Conservation (phyloP, 1,140 invertebrate species). For the Halesus radiatus region DNA sequence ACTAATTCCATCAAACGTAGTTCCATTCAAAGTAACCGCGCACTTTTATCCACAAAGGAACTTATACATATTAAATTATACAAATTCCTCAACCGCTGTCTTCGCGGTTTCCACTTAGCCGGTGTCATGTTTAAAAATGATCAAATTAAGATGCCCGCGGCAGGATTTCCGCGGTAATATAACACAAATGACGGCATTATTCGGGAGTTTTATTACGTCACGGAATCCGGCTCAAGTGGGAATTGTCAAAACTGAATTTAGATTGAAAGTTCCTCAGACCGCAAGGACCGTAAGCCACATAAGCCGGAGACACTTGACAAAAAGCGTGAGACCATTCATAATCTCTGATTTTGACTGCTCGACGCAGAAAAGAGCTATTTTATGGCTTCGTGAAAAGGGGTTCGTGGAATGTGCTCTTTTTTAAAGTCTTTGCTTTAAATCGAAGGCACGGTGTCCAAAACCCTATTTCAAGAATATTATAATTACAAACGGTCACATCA, state of each 20-base stretch:
- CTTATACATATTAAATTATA: too few relatives aligned
- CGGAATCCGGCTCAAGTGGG: slow-evolving; percentile 28
- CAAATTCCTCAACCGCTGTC: too few relatives aligned
- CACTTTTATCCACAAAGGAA: too few relatives aligned
- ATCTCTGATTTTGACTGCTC: not conserved
- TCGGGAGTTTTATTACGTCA: slow-evolving; percentile 38
- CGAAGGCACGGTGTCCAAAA: not conserved
- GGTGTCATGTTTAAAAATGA: slow-evolving; percentile 26
- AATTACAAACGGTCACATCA: too few relatives aligned
- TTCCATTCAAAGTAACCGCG: too few relatives aligned
- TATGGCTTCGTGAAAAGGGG: too few relatives aligned
- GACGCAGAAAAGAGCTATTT: not conserved
- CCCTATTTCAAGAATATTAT: slow-evolving; percentile 2
- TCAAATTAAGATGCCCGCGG: slow-evolving; percentile 23
- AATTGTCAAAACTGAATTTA: slow-evolving; percentile 44
- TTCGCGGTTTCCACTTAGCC: slow-evolving; percentile 11
- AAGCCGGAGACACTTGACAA: slow-evolving; percentile 1
- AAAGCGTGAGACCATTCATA: not conserved
- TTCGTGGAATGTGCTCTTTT: too few relatives aligned
- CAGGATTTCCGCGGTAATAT: slow-evolving; percentile 35
- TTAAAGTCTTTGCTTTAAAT: not conserved
- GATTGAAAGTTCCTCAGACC: slow-evolving; percentile 41
- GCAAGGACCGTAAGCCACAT: not conserved
- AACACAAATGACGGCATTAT: slow-evolving; percentile 42
- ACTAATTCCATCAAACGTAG: too few relatives aligned